Percentiles rank a stretch among this genome's conserved stretches.
phyloP scores from a whole-genome alignment of 1,140 invertebrate genomes.

The Sesamia nonagrioides region DNA sequence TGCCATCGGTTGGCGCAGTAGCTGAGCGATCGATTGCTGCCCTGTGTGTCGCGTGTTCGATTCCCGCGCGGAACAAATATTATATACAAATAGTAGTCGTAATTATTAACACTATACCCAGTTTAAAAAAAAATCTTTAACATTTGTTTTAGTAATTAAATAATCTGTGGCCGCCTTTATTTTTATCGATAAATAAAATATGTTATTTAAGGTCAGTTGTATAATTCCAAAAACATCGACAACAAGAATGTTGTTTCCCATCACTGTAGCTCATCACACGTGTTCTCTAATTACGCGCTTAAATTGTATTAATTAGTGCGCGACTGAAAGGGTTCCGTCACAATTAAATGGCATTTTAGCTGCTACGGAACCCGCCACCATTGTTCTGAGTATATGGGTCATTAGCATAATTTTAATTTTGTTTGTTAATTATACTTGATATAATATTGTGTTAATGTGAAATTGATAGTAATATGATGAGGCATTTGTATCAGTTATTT shows the following conservation, averaged over 20 bases:
- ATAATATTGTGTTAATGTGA: conserved; percentile 39
- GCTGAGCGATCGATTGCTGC: too few relatives aligned
- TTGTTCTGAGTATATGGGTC: conserved; percentile 60
- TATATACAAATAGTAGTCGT: too few relatives aligned
- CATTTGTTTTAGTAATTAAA: too few relatives aligned
- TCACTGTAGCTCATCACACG: conserved; percentile 70
- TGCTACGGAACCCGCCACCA: conserved; percentile 53
- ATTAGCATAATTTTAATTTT: conserved; percentile 60
- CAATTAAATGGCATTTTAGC: conserved; percentile 71
- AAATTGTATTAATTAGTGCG: conserved; percentile 85
- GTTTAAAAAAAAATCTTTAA: too few relatives aligned
- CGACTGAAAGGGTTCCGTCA: conserved; percentile 79
- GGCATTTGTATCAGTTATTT: conserved; percentile 10
- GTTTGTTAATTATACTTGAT: conserved; percentile 55
- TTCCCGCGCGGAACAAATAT: too few relatives aligned
- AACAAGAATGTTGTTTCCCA: conserved; percentile 33
- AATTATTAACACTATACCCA: too few relatives aligned
- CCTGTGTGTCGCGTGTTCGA: too few relatives aligned
- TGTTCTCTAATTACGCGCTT: conserved; percentile 79
- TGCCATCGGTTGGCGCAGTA: too few relatives aligned
- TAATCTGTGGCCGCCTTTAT: too few relatives aligned
- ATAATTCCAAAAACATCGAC: not conserved
- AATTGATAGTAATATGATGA: conserved; percentile 19
- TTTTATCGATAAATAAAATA: not conserved
- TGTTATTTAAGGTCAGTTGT: not conserved